Percentiles rank a stretch among this genome's conserved stretches.
Evolutionary conservation across 2,113 vertebrate genomes (phyloP).

Genomic region (Promerops cafer): DNA sequence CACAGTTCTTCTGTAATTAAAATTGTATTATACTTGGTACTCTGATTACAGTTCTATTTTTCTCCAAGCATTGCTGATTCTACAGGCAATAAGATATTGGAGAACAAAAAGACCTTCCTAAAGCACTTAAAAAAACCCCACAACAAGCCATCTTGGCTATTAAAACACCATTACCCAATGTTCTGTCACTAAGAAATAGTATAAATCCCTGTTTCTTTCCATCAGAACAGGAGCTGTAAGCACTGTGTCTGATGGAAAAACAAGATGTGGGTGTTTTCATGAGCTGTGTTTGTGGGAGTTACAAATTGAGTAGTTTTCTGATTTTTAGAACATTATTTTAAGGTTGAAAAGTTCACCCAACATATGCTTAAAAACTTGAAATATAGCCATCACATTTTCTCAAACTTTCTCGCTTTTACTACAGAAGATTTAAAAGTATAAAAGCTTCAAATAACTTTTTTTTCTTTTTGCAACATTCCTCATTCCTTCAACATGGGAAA

Average conservation of each 20-base stretch:
- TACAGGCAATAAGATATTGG: neutral
- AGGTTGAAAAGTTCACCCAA: constrained; percentile 15
- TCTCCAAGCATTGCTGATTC: neutral
- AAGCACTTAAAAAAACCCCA: neutral
- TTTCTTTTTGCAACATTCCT: neutral
- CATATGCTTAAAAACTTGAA: constrained; percentile 5
- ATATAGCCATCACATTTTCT: neutral
- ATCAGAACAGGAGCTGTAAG: neutral
- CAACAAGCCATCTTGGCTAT: neutral
- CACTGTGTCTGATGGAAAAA: neutral
- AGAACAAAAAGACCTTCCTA: neutral
- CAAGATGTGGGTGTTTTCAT: neutral
- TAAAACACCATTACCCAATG: neutral
- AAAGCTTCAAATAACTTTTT: neutral
- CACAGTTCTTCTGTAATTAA: neutral
- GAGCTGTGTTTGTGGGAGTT: neutral
- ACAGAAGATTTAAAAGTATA: neutral
- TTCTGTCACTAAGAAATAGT: neutral
- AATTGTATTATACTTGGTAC: neutral
- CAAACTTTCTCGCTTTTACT: neutral
- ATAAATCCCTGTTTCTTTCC: neutral
- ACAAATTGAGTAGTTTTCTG: neutral
- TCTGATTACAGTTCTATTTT: neutral
- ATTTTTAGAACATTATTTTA: neutral
- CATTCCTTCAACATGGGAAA: neutral